Evolutionary conservation across 1,140 invertebrate genomes (phyloP), one percentile per base, ranked within the genome.

Genomic region (Penaeus japonicus): DNA sequence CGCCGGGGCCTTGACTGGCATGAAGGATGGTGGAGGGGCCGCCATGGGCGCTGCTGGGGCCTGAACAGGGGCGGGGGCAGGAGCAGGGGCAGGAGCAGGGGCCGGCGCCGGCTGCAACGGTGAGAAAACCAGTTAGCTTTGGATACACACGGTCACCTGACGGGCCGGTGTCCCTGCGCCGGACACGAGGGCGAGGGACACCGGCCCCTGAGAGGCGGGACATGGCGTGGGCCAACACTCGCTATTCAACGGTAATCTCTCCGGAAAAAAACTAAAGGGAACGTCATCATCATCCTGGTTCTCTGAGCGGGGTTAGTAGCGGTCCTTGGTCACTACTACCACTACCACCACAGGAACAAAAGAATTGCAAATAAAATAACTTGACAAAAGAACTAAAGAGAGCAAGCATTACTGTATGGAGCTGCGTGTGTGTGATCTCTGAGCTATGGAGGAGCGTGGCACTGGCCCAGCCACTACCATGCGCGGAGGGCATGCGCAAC

Each of bases 21-120:
- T 80, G 82, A 89, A 89, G 81, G 57, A 89, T 84, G 87, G 81
- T 81, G 65, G 90, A 89, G 87, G 87, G 87, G 84, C 89, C 85
- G 90, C 84, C 87, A 84, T 75, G 84, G 85, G 84, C 80, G 86
- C 84, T 84, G 77, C 77, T 89, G 90, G 90, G 83, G 87, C 86
- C 75, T 89, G 81, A 89, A 89, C 65, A 82, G 88, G 53, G 89
- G 87, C 53, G 87, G 88, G 39, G 88, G 85, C 65, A 89, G 84
- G 24, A 85, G 75, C 20, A 53, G 79, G 91, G 91, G 30, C 90
- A 87, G 94, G 92, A 62, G 93, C 93, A n/a, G 93, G 93, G 80
- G 92, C 92, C 83, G 94, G 91, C 59, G 94, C 94, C 73, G 93
- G 91, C 35, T 90, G 84, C 91, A 93, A 91, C 73, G 89, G 82